Evolutionary conservation across 1,140 invertebrate genomes (phyloP).

Genomic region (Stenopsyche tienmushanensis): DNA sequence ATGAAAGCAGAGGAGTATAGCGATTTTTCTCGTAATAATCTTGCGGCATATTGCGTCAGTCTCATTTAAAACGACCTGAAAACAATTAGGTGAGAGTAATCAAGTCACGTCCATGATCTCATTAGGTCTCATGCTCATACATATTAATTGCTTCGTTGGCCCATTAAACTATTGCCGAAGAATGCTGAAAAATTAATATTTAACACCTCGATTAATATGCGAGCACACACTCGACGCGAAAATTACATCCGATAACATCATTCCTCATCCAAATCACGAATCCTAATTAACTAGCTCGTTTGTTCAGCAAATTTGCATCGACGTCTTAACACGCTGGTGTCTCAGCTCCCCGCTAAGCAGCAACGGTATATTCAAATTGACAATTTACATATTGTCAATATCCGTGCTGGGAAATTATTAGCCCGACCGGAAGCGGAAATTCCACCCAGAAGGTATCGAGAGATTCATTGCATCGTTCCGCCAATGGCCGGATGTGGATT

Average conservation of each 20-base stretch:
- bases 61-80: too few relatives aligned
- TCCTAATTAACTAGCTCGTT: constrained; percentile 27
- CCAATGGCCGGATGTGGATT: constrained; percentile 35
- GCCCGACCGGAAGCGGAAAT: constrained; percentile 13
- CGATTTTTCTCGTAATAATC: too few relatives aligned
- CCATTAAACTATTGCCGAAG: too few relatives aligned
- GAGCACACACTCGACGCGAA: too few relatives aligned
- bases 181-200: too few relatives aligned
- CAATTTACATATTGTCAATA: constrained; percentile 42
- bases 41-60: too few relatives aligned
- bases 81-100: too few relatives aligned
- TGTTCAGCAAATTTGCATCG: constrained; percentile 15
- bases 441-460: constrained; percentile 14
- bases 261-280: constrained; percentile 14
- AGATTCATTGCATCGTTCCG: constrained; percentile 31
- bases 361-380: constrained; percentile 35
- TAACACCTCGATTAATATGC: too few relatives aligned
- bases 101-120: too few relatives aligned
- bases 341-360: background rate
- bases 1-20: too few relatives aligned
- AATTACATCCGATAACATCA: background rate
- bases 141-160: too few relatives aligned
- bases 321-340: constrained; percentile 13
- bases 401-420: constrained; percentile 31
- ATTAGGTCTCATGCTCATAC: too few relatives aligned